Conservation (phyloP, 2,113 vertebrate species). For the Hydropotes inermis region DNA sequence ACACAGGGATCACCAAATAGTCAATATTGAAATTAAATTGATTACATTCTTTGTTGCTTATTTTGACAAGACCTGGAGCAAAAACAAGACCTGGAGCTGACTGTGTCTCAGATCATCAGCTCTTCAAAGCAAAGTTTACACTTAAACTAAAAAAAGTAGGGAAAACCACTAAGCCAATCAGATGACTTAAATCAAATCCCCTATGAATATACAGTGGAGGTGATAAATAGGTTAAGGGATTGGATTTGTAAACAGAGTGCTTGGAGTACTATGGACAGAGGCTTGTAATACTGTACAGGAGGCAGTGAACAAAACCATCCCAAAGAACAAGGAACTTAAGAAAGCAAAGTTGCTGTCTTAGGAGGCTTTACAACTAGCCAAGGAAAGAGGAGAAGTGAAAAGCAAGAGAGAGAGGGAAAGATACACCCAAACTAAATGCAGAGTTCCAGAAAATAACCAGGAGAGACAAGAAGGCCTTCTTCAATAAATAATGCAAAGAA, state of each 20-base stretch:
- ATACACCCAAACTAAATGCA: neutral
- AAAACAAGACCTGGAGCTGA: neutral
- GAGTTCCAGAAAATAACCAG: neutral
- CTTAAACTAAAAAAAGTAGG: neutral
- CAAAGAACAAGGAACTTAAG: neutral
- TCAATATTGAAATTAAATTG: neutral
- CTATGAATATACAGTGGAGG: neutral
- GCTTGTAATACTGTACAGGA: neutral
- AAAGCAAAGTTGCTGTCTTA: neutral
- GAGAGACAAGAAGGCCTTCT: neutral
- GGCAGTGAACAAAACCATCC: neutral
- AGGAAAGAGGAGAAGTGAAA: neutral
- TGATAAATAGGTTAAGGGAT: neutral
- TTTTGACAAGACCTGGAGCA: neutral
- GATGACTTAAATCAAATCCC: neutral
- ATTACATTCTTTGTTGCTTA: neutral
- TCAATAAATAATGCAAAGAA: neutral
- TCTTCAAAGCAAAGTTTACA: neutral
- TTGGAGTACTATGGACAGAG: neutral
- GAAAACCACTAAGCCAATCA: neutral
- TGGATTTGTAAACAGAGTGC: neutral
- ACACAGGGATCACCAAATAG: neutral
- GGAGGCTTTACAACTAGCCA: neutral
- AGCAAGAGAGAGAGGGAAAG: neutral
- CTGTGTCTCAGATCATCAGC: neutral